Evolutionary conservation across 2,888 invertebrate species (phyloP), one percentile per base, ranked within the genome.

Genomic region (Conus canariensis): DNA sequence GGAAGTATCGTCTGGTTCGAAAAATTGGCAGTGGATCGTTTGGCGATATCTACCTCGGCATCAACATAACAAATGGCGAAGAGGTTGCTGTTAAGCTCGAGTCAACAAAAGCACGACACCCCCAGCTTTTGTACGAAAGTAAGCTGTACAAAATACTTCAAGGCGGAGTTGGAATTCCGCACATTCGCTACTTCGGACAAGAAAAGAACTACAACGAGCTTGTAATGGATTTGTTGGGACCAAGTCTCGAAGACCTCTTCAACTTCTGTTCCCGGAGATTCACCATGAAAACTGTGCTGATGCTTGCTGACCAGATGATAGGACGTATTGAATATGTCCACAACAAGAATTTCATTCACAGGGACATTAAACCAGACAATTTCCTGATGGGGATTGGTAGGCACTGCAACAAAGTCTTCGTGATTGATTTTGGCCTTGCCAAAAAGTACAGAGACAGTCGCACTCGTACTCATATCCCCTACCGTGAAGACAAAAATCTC

Each of bases 281-380:
- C 97, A 99, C 99, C 94, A 99, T 99, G 97, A 99, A 99, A 97
- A 99, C 99, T 93, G 99, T 99, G 93, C 98, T 99, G 93, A 99
- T 99, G 99, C 97, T 99, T 95, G 99, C 99, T 96, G 99, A 99
- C 97, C 96, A 96, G 93, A 96, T 96, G 97, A 96, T 97, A 90
- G 97, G 98, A 70, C 98, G 99, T 94, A 98, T 99, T 95, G 99
- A 99, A 97, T 99, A 98, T 97, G 98, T 99, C 95, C 99, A 99
- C 97, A 98, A 98, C 97, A 99, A 99, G 97, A 99, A 99, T 96
- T 99, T 99, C 97, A 99, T 99, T 96, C 99, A 99, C 97, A 98
- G 99, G 96, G 96, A 96, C 93, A 96, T 96, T 91, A 96, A 96
- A 94, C 97, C 97, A 14, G 97, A 97, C 94, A 97, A 97, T 94